A percentile compares a stretch with the other conserved stretches of the same genome.
Evolutionary conservation across 2,113 vertebrate species (phyloP).

Genomic region (Pristiophorus japonicus): DNA sequence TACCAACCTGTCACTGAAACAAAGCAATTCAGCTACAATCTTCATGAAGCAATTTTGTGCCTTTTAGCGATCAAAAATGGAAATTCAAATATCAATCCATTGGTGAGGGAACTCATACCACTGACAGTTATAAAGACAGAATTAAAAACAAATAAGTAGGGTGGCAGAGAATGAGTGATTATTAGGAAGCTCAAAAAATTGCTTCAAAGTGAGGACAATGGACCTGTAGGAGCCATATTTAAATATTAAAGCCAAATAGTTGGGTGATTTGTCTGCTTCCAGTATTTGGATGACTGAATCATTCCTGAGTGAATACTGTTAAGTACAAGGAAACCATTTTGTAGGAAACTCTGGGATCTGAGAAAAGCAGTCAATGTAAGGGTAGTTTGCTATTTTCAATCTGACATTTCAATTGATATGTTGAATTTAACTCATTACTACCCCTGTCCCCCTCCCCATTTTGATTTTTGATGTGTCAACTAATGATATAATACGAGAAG

Average conservation of each 20-base stretch:
- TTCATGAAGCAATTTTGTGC: too few relatives aligned
- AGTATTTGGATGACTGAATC: background rate
- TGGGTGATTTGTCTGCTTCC: background rate
- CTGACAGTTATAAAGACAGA: background rate
- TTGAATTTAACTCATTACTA: background rate
- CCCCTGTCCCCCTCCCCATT: background rate
- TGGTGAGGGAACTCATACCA: background rate
- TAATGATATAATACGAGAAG: background rate
- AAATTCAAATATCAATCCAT: background rate
- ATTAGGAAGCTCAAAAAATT: background rate
- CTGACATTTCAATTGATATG: background rate
- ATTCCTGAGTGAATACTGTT: background rate
- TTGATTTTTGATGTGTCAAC: background rate
- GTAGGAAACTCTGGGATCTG: background rate
- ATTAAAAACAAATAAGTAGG: background rate
- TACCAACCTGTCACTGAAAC: background rate
- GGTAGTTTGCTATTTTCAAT: background rate
- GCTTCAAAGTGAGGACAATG: background rate
- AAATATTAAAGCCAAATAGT: background rate
- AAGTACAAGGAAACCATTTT: background rate
- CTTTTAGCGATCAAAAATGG: background rate
- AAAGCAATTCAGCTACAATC: background rate
- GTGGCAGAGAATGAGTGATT: background rate
- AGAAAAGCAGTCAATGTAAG: background rate
- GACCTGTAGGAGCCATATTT: background rate